Conservation (phyloP, 2,888 invertebrate species). For the Ophion ellenae region DNA sequence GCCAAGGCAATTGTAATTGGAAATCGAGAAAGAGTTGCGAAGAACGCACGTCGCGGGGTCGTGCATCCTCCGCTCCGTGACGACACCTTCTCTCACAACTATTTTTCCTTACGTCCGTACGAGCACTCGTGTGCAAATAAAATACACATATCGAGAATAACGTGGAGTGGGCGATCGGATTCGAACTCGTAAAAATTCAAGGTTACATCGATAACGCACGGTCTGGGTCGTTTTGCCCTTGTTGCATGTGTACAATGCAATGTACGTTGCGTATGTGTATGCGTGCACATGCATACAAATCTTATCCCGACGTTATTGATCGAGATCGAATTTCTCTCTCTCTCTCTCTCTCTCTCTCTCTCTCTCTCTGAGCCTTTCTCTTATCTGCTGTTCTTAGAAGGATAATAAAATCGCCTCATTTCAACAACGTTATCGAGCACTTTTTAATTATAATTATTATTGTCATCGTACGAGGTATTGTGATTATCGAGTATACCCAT, state of each 20-base stretch:
- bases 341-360: background rate
- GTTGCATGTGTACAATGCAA: background rate
- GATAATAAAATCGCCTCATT: too few species aligned
- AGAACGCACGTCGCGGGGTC: background rate
- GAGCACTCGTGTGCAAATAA: too few species aligned
- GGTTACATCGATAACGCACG: conserved; percentile 54
- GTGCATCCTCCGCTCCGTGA: background rate
- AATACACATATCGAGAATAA: too few species aligned
- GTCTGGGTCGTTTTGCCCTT: background rate
- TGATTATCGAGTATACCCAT: too few species aligned
- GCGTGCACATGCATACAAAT: background rate
- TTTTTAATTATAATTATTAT: too few species aligned
- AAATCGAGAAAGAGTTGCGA: conserved; percentile 3
- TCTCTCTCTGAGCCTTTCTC: background rate
- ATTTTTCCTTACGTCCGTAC: too few species aligned
- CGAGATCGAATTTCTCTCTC: background rate
- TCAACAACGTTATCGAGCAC: too few species aligned
- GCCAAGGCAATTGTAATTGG: conserved; percentile 41
- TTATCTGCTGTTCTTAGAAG: too few species aligned
- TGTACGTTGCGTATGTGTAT: too few species aligned
- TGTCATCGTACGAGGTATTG: too few species aligned
- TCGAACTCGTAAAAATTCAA: conserved; percentile 60
- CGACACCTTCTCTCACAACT: too few species aligned
- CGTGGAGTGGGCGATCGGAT: conserved; percentile 38
- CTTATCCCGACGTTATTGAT: conserved; percentile 48